A percentile compares a stretch with the other conserved stretches of the same genome.
phyloP scores from a whole-genome alignment of 2,113 vertebrate species.

The Sialia sialis region DNA sequence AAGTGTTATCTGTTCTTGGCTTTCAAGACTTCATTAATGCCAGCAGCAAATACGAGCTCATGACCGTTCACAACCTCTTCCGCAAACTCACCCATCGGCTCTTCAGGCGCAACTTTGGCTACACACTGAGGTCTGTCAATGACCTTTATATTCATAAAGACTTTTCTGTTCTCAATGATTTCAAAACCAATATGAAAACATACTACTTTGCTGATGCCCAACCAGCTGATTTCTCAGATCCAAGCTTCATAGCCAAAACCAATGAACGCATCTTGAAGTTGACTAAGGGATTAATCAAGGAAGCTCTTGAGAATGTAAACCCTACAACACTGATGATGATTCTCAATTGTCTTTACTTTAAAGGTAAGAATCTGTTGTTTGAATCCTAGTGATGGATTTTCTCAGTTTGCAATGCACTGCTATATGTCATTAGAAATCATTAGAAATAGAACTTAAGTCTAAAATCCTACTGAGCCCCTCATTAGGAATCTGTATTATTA shows the following conservation, averaged over 20 bases:
- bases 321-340: slow-evolving; percentile 89
- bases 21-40: slow-evolving; percentile 90
- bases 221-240: slow-evolving; percentile 85
- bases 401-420: background rate
- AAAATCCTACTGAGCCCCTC: background rate
- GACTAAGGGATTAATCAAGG: slow-evolving; percentile 92
- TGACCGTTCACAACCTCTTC: slow-evolving; percentile 93
- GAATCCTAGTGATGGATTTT: background rate
- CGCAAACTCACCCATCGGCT: slow-evolving; percentile 92
- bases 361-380: slow-evolving; percentile 79
- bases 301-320: slow-evolving; percentile 83
- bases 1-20: slow-evolving; percentile 82
- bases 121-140: slow-evolving; percentile 87
- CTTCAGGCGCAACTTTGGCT: slow-evolving; percentile 94
- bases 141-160: slow-evolving; percentile 85
- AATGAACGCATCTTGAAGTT: slow-evolving; percentile 87
- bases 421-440: background rate
- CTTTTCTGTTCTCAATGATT: slow-evolving; percentile 75
- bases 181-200: slow-evolving; percentile 78
- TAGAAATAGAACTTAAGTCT: background rate
- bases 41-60: slow-evolving; percentile 86
- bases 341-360: slow-evolving; percentile 96
- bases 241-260: slow-evolving; percentile 80
- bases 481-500: background rate
- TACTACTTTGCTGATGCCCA: slow-evolving; percentile 92